Base-by-base conservation (phyloP, 2,113 vertebrate species). In the Propithecus coquereli region DNA sequence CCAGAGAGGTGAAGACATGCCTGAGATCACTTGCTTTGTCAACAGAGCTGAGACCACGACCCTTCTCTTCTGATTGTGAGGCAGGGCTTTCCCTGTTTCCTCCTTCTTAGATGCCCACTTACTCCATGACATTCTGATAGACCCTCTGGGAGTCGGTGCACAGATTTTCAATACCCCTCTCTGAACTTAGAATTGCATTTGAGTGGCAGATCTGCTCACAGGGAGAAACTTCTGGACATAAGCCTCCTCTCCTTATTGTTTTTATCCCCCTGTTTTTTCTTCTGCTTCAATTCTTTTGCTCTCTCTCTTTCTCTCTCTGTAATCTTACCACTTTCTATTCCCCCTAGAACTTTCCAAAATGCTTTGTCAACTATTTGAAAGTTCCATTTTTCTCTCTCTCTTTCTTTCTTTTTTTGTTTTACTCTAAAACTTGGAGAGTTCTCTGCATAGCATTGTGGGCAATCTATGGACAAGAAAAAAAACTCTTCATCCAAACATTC, bases 401-500 rank as follows among this genome's bases (percentile, higher is more conserved):
- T 52, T 27, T n/a, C 30, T 30, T 27, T 47, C 7, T 65, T 8
- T 16, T 61, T 32, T 71, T 63, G 32, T 59, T 43, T 18, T 20
- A 74, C 27, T 91, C 74, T 20, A 65, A 92, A 92, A 89, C 65
- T 94, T 95, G 93, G 89, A 94, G 40, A 80, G 18, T 82, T 89
- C 68, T 94, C 93, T 95, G 77, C 70, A 91, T 45, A 93, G 80
- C 52, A 95, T 32, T 94, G 79, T 93, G 87, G 83, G 47, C 77
- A 89, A 95, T 95, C 93, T 90, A 95, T 96, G 91, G 85, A 93
- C 94, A 71, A 95, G 74, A 90, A 84, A 86, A 83, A 86, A 82
- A 43, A 12, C 8, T 71, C 73, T 79, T 70, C 71, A 71, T 93
- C 65, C 87, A 97, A 95, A 96, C 81, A 93, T 96, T 81, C 84